Evolutionary conservation across 2,797 vertebrate genomes (phyloP).

Genomic region (Poecilia wingei): DNA sequence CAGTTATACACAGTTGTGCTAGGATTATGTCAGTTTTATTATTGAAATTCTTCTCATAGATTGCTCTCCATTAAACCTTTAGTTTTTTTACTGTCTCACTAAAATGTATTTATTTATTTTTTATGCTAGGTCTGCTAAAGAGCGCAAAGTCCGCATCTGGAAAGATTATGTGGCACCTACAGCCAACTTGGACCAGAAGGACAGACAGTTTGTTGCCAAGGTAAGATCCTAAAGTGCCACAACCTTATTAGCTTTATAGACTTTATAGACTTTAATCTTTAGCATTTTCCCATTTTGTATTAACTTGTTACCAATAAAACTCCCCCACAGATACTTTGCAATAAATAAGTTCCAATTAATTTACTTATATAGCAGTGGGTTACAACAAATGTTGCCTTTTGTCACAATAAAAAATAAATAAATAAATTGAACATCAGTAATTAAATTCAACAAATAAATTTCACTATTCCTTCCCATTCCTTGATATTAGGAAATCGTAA

Average conservation of each 20-base stretch:
- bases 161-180: slow-evolving; percentile 97
- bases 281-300: neutral
- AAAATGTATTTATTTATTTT: slow-evolving; percentile 3
- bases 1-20: neutral
- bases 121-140: slow-evolving; percentile 89
- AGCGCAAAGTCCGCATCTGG: slow-evolving; percentile 95
- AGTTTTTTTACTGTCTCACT: slow-evolving; percentile 16
- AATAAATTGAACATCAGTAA: neutral
- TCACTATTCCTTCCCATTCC: neutral
- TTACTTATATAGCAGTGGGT: neutral
- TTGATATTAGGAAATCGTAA: neutral
- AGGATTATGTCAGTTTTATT: neutral
- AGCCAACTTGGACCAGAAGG: slow-evolving; percentile 96
- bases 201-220: slow-evolving; percentile 97
- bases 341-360: neutral
- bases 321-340: neutral
- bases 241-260: neutral
- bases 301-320: slow-evolving; percentile 9
- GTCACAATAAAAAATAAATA: neutral
- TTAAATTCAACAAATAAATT: neutral
- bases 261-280: slow-evolving; percentile 2
- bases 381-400: neutral
- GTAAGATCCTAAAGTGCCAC: slow-evolving; percentile 72
- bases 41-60: slow-evolving; percentile 31
- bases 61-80: slow-evolving; percentile 24